A percentile compares a stretch with the other conserved stretches of the same genome.
These are phyloP conservation scores for Leuciscus waleckii DNA, from an alignment of 2,797 vertebrate genomes.

Conservation along the genomic window DNA sequence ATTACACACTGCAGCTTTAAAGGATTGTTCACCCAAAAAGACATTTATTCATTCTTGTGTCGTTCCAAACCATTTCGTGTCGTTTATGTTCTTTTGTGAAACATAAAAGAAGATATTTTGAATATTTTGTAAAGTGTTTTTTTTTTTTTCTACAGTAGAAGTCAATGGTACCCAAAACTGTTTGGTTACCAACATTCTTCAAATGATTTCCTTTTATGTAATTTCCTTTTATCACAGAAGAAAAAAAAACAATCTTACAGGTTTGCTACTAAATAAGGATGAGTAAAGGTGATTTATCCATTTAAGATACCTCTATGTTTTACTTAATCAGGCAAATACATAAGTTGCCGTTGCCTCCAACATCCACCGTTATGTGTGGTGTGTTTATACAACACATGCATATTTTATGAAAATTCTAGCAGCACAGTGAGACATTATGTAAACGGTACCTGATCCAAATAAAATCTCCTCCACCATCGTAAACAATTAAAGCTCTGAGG, in stretches of 20 bases:
- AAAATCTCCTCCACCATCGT: background rate
- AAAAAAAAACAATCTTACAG: background rate
- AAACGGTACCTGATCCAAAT: slow-evolving; percentile 17
- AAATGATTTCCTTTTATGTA: background rate
- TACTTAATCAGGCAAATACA: background rate
- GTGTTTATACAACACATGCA: background rate
- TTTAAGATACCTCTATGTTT: background rate
- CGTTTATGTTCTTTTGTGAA: background rate
- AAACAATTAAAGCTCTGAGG: slow-evolving; percentile 31
- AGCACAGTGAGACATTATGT: slow-evolving; percentile 34
- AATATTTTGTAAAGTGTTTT: background rate
- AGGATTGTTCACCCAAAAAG: background rate
- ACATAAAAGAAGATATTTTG: background rate
- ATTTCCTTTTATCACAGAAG: background rate
- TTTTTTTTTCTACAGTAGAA: background rate
- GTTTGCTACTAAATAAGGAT: background rate
- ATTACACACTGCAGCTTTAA: background rate
- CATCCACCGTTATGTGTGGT: background rate
- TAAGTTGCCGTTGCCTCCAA: background rate
- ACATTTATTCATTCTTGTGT: background rate
- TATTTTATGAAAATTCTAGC: slow-evolving; percentile 20
- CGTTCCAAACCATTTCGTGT: background rate
- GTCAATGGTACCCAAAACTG: too few species aligned
- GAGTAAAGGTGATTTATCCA: background rate
- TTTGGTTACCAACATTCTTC: background rate